Evolutionary conservation across 2,113 vertebrate genomes (phyloP), one percentile per base, ranked within the genome.

Genomic region (Odontophorus gujanensis): DNA sequence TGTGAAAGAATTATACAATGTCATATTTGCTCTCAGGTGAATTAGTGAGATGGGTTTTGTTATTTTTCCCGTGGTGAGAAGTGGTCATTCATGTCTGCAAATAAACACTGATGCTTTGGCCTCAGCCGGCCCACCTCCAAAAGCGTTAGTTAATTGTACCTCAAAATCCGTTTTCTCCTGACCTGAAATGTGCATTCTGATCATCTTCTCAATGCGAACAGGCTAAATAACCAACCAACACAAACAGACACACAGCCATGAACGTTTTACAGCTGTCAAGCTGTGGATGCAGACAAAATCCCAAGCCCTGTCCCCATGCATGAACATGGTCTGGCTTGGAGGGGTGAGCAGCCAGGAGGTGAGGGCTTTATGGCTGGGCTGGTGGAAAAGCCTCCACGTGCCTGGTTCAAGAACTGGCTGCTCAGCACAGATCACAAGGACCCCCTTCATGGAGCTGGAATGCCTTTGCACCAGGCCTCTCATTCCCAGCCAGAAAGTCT

Each of bases 131-230:
- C 77, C 91, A 61, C 82, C 91, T 95, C 63, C 68, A 80, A 36
- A 91, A 89, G 72, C 85, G 96, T 59, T 91, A 89, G 91, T 92
- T 96, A 96, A 96, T 92, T 95, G 95, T 92, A 92, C 75, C 91
- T 95, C 82, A 66, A 95, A 92, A 93, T 82, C 75, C 67, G 38
- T 75, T 85, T 51, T 43, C 92, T 91, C 51, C 87, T 85, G 38
- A 40, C 85, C 94, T 87, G 74, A 95, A 96, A 95, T 67, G 72
- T 18, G 72, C 85, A 76, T 85, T 63, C 92, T 87, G 75, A 80
- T 93, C 93, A 67, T 77, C 45, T 55, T 95, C 87, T 85, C 92
- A 62, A 72, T 83, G 69, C 73, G 86, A 90, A 91, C 88, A 88
- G 26, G 76, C 82, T 48, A 57, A 88, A 95, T 92, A 95, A 95